Conservation (phyloP, 2,888 invertebrate genomes). For the Galerucella pusilla region DNA sequence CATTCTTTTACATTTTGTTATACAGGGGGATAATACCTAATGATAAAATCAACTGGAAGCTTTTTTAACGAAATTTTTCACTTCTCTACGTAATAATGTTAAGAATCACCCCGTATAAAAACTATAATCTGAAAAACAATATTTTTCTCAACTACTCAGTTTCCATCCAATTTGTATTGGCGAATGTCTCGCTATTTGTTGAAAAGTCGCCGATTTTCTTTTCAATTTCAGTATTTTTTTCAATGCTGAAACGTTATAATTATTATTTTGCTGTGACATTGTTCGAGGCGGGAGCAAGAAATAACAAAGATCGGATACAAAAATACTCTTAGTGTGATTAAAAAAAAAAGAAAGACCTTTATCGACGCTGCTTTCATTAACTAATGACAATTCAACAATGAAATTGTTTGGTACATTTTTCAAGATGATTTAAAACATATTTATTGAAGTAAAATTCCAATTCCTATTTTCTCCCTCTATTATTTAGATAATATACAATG, state of each 20-base stretch:
- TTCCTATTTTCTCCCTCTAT: no score
- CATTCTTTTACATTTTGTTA: no score
- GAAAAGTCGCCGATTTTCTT: neutral
- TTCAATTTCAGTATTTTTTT: neutral
- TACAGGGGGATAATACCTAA: no score
- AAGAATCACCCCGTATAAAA: no score
- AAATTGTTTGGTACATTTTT: neutral
- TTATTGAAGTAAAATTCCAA: no score
- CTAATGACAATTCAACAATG: slow-evolving; percentile 1
- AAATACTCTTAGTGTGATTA: neutral
- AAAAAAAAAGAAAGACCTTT: neutral
- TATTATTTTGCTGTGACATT: neutral
- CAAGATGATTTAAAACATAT: no score
- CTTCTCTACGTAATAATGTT: no score
- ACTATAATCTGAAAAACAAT: no score
- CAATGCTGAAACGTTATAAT: neutral
- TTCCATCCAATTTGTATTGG: neutral
- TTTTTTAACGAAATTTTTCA: no score
- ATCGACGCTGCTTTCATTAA: slow-evolving; percentile 1
- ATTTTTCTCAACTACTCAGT: no score
- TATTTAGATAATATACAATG: no score
- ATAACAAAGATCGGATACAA: neutral
- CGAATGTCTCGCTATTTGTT: neutral
- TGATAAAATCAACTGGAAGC: no score
- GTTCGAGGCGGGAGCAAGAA: neutral